Conservation (phyloP, 1,140 invertebrate genomes). For the Trichonephila clavipes region DNA sequence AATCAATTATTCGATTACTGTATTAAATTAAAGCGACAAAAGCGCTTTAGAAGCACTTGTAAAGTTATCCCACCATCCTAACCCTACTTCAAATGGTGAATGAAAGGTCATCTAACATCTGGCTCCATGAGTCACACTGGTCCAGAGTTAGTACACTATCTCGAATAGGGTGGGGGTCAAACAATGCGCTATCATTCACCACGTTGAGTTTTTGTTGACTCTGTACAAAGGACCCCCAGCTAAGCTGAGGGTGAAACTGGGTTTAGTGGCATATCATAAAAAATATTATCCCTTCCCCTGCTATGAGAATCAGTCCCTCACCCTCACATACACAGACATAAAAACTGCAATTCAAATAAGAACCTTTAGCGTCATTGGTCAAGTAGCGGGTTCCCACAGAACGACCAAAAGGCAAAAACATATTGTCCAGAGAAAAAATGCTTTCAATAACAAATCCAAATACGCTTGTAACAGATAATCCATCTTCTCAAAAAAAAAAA, state of each 20-base stretch:
- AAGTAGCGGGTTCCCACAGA: slow-evolving; percentile 9
- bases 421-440: neutral
- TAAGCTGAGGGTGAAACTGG: slow-evolving; percentile 50
- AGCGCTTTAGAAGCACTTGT: slow-evolving; percentile 29
- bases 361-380: neutral
- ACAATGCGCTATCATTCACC: slow-evolving; percentile 63
- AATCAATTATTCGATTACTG: slow-evolving; percentile 7
- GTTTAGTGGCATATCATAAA: slow-evolving; percentile 31
- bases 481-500: neutral
- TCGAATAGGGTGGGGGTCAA: slow-evolving; percentile 28
- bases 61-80: slow-evolving; percentile 25
- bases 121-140: slow-evolving; percentile 43
- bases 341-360: neutral
- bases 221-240: slow-evolving; percentile 51
- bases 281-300: neutral
- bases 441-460: neutral
- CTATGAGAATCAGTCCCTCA: neutral
- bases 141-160: slow-evolving; percentile 17
- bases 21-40: slow-evolving; percentile 38
- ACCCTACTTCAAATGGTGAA: slow-evolving; percentile 2
- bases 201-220: slow-evolving; percentile 66
- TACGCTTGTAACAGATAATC: neutral
- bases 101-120: slow-evolving; percentile 65
- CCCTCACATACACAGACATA: neutral
- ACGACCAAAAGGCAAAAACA: neutral